Conservation (phyloP, 1,140 invertebrate genomes). For the Drosophila biarmipes region DNA sequence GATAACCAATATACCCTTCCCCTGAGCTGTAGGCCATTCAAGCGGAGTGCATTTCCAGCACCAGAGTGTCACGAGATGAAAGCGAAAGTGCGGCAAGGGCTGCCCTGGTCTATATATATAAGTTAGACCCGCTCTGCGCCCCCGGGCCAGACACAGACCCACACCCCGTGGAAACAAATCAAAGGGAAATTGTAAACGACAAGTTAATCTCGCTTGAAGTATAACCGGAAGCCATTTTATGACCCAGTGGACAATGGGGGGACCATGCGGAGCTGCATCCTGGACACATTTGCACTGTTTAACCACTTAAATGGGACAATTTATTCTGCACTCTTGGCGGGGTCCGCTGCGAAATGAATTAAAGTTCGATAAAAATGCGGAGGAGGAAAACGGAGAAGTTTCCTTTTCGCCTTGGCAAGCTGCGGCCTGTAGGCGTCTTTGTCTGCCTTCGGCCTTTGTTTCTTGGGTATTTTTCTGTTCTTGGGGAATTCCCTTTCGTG, state of each 20-base stretch:
- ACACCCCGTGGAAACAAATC: conserved; percentile 71
- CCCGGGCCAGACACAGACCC: conserved; percentile 9
- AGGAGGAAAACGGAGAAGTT: conserved; percentile 27
- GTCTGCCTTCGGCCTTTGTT: conserved; percentile 54
- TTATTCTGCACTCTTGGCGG: conserved; percentile 65
- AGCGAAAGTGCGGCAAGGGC: conserved; percentile 51
- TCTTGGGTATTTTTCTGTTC: conserved; percentile 16
- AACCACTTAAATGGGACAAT: conserved; percentile 69
- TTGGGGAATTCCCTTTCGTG: not conserved
- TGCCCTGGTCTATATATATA: conserved; percentile 12
- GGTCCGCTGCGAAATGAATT: conserved; percentile 59
- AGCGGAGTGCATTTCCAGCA: conserved; percentile 10
- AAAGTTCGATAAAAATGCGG: conserved; percentile 73
- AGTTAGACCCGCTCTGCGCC: conserved; percentile 2
- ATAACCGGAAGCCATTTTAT: conserved; percentile 84
- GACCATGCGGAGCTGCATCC: conserved; percentile 54
- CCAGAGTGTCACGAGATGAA: conserved; percentile 57
- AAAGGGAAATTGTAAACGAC: conserved; percentile 84
- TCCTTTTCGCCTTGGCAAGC: conserved; percentile 23
- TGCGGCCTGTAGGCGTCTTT: conserved; percentile 56
- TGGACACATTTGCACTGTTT: conserved; percentile 52
- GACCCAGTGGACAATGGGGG: conserved; percentile 73
- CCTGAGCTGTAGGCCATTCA: conserved; percentile 7
- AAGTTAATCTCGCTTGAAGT: conserved; percentile 84
- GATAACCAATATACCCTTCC: not conserved